A percentile compares a stretch with the other conserved stretches of the same genome.
These are phyloP conservation scores for Tapirus terrestris DNA, from an alignment of 2,113 vertebrate genomes.

Conservation along the genomic window DNA sequence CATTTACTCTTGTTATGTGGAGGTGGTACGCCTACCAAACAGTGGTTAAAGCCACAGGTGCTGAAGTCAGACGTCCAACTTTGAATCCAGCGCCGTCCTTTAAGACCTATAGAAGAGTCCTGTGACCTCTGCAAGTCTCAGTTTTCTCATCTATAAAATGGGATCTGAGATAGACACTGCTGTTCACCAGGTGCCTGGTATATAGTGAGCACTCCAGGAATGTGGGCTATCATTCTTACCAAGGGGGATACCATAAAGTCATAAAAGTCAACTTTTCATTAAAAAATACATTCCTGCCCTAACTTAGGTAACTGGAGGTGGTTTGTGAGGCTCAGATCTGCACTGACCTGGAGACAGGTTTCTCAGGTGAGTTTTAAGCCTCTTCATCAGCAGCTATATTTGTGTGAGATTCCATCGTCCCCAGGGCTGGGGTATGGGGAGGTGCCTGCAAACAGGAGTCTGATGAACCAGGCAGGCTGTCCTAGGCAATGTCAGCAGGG, in stretches of 20 bases:
- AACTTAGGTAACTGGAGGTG: not conserved
- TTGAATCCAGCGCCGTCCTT: not conserved
- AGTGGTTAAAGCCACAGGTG: not conserved
- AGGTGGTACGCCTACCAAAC: too few relatives aligned
- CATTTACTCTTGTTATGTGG: not conserved
- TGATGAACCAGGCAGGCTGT: not conserved
- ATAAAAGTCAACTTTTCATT: not conserved
- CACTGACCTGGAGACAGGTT: not conserved
- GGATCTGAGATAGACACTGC: not conserved
- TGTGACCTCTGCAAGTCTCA: not conserved
- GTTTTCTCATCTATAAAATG: not conserved
- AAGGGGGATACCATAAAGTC: not conserved
- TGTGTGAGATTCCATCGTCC: not conserved
- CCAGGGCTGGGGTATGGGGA: not conserved
- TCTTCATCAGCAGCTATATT: not conserved
- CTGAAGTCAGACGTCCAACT: not conserved
- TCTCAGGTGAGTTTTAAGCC: not conserved
- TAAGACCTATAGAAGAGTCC: not conserved
- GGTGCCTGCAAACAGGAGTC: not conserved
- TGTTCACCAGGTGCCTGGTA: not conserved
- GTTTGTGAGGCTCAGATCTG: not conserved
- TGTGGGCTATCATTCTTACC: not conserved
- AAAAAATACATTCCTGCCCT: not conserved
- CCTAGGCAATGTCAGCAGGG: fast-evolving
- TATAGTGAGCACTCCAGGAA: not conserved